Evolutionary conservation across 2,113 vertebrate genomes (phyloP), one percentile per base, ranked within the genome.

Genomic region (Tachysurus fulvidraco): DNA sequence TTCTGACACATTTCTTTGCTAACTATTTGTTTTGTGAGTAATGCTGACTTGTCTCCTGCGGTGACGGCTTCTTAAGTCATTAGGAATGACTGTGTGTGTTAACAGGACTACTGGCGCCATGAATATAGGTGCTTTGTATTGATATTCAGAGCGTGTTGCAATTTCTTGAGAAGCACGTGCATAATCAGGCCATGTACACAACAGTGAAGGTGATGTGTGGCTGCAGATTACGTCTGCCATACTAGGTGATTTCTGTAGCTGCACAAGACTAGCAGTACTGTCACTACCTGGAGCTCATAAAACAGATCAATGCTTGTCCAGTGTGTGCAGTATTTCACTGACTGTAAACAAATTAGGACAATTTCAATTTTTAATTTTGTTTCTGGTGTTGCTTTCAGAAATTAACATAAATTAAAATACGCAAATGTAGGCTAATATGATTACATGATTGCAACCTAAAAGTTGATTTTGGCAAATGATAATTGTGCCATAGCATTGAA

Each of bases 51-150:
- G 88, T 50, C 50, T 83, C 87, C 76, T 67, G 62, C 65, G 23
- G 84, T 73, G 80, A 55, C 55, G 73, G 71, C 87, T 65, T 81
- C 55, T 86, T 64, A 62, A 84, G 85, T 55, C 8, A 28, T 87
- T 81, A 90, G 83, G 91, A 91, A 92, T 83, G 41, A 89, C 92
- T 85, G 90, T 88, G 90, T 87, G 67, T 80, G 52, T 84, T 86
- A 55, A 86, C 44, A 83, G 82, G 87, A 30, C 60, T 59, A 65
- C 86, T 88, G 85, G 50, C 54, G 71, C 73, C 82, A 54, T 88
- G 83, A 87, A 85, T 87, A 82, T 87, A 82, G 79, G 76, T 28
- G 60, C 46, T 73, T 87, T 83, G 79, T 88, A 88, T 91, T 91
- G 86, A 88, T 89, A 91, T 91, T 83, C 89, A 83, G 7, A 21